phyloP scores from a whole-genome alignment of 2,113 vertebrate species.

The Hypocryptadius cinnamomeus region DNA sequence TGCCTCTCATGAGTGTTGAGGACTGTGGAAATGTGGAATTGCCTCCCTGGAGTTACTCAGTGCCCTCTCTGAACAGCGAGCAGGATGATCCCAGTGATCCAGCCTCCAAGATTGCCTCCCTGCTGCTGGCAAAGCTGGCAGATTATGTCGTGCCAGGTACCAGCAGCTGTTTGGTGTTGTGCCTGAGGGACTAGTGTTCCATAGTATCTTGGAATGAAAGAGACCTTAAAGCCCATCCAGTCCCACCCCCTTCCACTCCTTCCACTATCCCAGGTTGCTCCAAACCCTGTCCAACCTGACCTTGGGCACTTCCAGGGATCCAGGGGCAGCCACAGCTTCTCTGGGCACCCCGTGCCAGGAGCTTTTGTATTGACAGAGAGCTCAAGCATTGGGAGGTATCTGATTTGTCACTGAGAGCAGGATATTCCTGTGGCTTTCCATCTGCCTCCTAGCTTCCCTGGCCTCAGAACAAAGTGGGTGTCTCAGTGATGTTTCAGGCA shows the following conservation, averaged over 20 bases:
- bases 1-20: conserved; percentile 97
- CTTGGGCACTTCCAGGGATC: not conserved
- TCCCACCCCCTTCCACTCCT: not conserved
- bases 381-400: not conserved
- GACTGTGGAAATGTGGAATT: conserved; percentile 95
- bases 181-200: not conserved
- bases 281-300: fast-evolving
- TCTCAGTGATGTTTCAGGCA: not conserved
- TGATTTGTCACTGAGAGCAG: not conserved
- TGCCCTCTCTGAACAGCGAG: conserved; percentile 87
- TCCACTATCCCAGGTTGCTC: not conserved
- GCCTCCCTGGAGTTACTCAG: conserved; percentile 94
- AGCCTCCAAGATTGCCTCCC: conserved; percentile 91
- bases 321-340: not conserved
- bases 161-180: not conserved
- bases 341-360: not conserved
- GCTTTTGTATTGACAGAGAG: not conserved
- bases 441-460: not conserved
- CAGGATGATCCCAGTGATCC: conserved; percentile 93
- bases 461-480: not conserved
- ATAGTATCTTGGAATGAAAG: not conserved
- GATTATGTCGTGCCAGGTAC: conserved; percentile 98
- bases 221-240: not conserved
- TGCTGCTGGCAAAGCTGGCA: conserved; percentile 91
- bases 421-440: not conserved